phyloP scores from a whole-genome alignment of 2,113 vertebrate species.

The Hippocampus mohnikei region DNA sequence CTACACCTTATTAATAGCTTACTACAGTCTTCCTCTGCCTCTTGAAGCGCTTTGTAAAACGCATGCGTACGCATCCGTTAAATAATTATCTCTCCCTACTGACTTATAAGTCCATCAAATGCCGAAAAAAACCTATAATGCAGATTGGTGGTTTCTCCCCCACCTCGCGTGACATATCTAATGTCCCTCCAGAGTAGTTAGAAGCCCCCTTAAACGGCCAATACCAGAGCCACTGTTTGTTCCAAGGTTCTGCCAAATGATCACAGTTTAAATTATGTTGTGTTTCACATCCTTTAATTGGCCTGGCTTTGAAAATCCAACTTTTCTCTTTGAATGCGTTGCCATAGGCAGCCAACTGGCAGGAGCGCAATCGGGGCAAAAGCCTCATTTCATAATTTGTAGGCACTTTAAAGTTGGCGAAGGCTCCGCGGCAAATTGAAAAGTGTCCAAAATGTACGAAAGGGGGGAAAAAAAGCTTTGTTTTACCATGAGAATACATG shows the following conservation, averaged over 20 bases:
- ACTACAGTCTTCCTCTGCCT: conserved; percentile 75
- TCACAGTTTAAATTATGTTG: conserved; percentile 72
- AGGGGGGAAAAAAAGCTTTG: conserved; percentile 49
- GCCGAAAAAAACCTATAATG: conserved; percentile 40
- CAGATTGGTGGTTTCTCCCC: conserved; percentile 27
- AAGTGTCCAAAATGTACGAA: conserved; percentile 69
- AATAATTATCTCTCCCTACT: conserved; percentile 58
- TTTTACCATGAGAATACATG: conserved; percentile 56
- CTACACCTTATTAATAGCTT: conserved; percentile 76
- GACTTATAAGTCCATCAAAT: conserved; percentile 60
- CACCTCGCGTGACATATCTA: conserved; percentile 29
- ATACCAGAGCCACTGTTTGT: conserved; percentile 58
- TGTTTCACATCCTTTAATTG: conserved; percentile 75
- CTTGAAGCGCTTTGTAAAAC: conserved; percentile 71
- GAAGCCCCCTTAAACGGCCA: conserved; percentile 48
- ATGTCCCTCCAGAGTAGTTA: conserved; percentile 46
- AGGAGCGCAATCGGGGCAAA: conserved; percentile 70
- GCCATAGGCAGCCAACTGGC: conserved; percentile 74
- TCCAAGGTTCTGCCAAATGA: conserved; percentile 66
- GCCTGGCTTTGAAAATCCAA: conserved; percentile 73
- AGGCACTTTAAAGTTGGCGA: conserved; percentile 74
- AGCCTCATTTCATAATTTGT: conserved; percentile 75
- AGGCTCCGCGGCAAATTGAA: conserved; percentile 67
- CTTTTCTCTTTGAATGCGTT: conserved; percentile 72
- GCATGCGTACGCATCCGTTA: conserved; percentile 36